Evolutionary conservation across 2,797 vertebrate species (phyloP).

Genomic region (Gymnoscopelus microlampas): DNA sequence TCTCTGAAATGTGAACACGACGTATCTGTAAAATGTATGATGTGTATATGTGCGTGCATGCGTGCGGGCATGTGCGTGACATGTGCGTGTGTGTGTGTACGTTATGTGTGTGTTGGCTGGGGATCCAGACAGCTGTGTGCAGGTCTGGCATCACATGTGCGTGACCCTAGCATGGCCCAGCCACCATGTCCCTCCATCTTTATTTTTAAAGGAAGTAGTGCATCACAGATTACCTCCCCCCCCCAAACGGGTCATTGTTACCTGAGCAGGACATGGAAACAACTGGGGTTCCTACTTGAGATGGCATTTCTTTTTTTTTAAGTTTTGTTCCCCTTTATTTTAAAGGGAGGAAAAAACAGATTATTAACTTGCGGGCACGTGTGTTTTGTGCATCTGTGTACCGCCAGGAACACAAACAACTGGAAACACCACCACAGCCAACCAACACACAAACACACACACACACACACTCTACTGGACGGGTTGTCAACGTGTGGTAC

Average conservation of each 20-base stretch:
- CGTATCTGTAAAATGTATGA: not conserved
- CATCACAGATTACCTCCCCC: conserved; percentile 39
- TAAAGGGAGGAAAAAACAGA: conserved; percentile 65
- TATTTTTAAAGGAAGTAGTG: conserved; percentile 64
- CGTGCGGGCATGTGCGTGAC: conserved; percentile 49
- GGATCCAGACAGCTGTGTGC: conserved; percentile 4
- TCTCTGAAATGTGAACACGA: not conserved
- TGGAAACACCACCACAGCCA: too few relatives aligned
- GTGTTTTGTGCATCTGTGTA: conserved; percentile 8
- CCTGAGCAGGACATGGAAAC: conserved; percentile 72
- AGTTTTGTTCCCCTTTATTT: conserved; percentile 52
- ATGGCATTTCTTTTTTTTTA: conserved; percentile 49
- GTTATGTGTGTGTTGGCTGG: conserved; percentile 44
- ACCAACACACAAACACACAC: too few relatives aligned
- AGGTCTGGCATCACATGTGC: conserved; percentile 11
- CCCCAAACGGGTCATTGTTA: conserved; percentile 71
- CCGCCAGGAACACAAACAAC: too few relatives aligned
- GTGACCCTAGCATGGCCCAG: conserved; percentile 50
- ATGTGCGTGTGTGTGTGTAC: conserved; percentile 15
- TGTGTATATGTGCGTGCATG: conserved; percentile 17
- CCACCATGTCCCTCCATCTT: conserved; percentile 17
- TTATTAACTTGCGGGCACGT: conserved; percentile 11
- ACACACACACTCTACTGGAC: too few relatives aligned
- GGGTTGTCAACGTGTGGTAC: too few relatives aligned
- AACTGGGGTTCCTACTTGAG: conserved; percentile 61